These are phyloP conservation scores for Hapalemur alaotrensis DNA, from an alignment of 2,797 vertebrate genomes.

Conservation along the genomic window DNA sequence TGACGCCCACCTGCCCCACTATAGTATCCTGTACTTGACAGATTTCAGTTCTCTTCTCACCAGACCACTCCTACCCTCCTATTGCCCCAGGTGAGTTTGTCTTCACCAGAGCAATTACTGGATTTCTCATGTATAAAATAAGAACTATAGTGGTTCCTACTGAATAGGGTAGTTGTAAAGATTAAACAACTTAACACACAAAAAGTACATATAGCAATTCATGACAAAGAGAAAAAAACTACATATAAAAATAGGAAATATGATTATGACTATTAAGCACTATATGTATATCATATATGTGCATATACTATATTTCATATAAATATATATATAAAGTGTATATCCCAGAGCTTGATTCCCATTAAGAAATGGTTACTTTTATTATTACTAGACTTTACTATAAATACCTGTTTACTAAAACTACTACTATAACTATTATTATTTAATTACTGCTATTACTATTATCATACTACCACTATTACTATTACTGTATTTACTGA, in stretches of 20 bases:
- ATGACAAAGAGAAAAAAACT: not conserved
- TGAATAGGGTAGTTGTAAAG: not conserved
- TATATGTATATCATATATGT: not conserved
- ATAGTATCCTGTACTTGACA: not conserved
- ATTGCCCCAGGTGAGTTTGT: not conserved
- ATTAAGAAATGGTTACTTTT: not conserved
- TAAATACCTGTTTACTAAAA: not conserved
- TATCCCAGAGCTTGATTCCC: not conserved
- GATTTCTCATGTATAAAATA: not conserved
- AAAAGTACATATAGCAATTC: not conserved
- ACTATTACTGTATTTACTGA: not conserved
- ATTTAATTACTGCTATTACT: not conserved
- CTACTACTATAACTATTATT: not conserved
- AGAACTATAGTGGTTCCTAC: not conserved
- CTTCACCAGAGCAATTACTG: not conserved
- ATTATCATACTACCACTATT: not conserved
- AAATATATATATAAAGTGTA: not conserved
- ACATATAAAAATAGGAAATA: not conserved
- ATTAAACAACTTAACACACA: not conserved
- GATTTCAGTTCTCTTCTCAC: not conserved
- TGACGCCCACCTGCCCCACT: not conserved
- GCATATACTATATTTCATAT: not conserved
- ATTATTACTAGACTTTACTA: not conserved
- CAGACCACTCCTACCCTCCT: fast-evolving
- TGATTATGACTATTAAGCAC: not conserved